Percentiles rank a stretch among this genome's conserved stretches.
These are phyloP conservation scores for Platerodrilus igneus DNA, from an alignment of 2,888 invertebrate species.

Conservation along the genomic window DNA sequence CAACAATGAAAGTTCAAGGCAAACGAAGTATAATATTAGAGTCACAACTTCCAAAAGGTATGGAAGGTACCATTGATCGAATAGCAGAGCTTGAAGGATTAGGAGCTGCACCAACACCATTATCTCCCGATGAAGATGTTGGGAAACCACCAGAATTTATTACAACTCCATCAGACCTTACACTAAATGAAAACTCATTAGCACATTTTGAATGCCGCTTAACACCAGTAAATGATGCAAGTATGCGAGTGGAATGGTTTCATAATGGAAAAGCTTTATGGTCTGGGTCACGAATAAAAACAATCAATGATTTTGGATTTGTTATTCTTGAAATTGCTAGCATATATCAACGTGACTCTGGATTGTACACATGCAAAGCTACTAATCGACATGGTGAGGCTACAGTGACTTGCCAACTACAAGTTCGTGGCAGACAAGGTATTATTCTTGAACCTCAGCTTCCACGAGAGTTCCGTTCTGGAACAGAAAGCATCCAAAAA, in stretches of 20 bases:
- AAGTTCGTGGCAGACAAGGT: conserved; percentile 83
- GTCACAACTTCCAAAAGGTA: conserved; percentile 86
- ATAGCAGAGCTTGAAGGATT: conserved; percentile 89
- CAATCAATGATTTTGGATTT: conserved; percentile 95
- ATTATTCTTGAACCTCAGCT: conserved; percentile 86
- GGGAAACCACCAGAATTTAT: conserved; percentile 88
- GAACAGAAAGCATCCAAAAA: conserved; percentile 86
- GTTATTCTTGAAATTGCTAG: conserved; percentile 94
- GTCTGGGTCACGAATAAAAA: conserved; percentile 89
- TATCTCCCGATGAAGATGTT: conserved; percentile 71
- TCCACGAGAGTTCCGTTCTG: conserved; percentile 80
- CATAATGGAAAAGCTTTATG: conserved; percentile 92
- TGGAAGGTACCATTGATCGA: conserved; percentile 90
- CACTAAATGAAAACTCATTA: conserved; percentile 78
- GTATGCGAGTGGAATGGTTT: conserved; percentile 96
- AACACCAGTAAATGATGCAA: conserved; percentile 85
- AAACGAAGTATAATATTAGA: conserved; percentile 88
- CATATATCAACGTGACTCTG: conserved; percentile 89
- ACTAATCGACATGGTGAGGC: conserved; percentile 90
- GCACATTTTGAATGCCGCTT: conserved; percentile 91
- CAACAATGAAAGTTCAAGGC: conserved; percentile 85
- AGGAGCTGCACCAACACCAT: conserved; percentile 62
- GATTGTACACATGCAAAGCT: conserved; percentile 88
- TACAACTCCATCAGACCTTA: conserved; percentile 79
- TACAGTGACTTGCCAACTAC: conserved; percentile 78